phyloP scores from a whole-genome alignment of 1,140 invertebrate species.

The Pseudomyrmex dendroicus region DNA sequence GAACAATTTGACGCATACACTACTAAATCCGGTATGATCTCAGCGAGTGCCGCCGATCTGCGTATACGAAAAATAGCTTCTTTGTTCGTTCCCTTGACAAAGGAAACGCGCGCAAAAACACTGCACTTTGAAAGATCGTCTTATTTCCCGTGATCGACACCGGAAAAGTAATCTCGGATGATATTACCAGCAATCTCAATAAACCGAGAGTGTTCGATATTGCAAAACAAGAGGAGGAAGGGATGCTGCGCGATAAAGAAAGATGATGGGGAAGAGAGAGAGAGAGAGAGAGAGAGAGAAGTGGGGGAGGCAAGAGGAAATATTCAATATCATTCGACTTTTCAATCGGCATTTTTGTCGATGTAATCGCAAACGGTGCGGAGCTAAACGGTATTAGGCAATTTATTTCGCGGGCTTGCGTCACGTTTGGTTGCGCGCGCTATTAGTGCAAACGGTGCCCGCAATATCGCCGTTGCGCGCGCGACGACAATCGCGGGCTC shows the following conservation, averaged over 20 bases:
- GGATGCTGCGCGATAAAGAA: background rate
- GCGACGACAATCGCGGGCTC: conserved; percentile 67
- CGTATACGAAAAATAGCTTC: background rate
- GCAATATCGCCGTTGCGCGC: conserved; percentile 62
- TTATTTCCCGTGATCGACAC: background rate
- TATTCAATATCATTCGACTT: background rate
- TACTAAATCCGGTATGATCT: conserved; percentile 13
- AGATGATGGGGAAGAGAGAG: background rate
- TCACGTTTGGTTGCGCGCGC: conserved; percentile 66
- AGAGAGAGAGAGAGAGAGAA: background rate
- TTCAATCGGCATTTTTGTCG: background rate
- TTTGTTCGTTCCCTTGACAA: background rate
- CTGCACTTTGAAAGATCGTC: background rate
- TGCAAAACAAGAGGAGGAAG: background rate
- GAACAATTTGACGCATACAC: conserved; percentile 24
- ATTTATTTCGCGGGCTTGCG: conserved; percentile 75
- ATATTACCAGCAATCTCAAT: too few relatives aligned
- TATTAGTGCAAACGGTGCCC: conserved; percentile 71
- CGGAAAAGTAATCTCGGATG: background rate
- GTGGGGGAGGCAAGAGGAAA: background rate
- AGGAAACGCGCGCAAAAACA: background rate
- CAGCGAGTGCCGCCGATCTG: background rate
- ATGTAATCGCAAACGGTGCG: conserved; percentile 10
- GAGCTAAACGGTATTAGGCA: conserved; percentile 60
- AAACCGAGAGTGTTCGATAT: background rate